Percentiles rank a stretch among this genome's conserved stretches.
Evolutionary conservation across 2,888 invertebrate genomes (phyloP).

Genomic region (Phengaris alcon): DNA sequence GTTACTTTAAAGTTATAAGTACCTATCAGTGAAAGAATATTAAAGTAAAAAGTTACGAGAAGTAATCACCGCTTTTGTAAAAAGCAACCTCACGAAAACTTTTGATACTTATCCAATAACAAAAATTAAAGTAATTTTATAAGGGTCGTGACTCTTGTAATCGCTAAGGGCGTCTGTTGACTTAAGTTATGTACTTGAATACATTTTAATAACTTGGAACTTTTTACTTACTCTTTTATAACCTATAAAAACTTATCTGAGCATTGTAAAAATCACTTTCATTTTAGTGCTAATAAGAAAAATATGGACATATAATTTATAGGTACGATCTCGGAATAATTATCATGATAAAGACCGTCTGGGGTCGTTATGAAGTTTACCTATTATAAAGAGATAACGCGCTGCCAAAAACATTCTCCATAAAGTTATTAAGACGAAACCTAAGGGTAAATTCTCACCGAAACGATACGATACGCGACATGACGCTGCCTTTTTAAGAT

Average conservation of each 20-base stretch:
- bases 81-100: background rate
- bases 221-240: slow-evolving; percentile 10
- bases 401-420: slow-evolving; percentile 39
- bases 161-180: slow-evolving; percentile 19
- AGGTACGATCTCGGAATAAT: slow-evolving; percentile 30
- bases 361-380: slow-evolving; percentile 39
- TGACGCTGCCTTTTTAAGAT: no score
- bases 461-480: no score
- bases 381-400: slow-evolving; percentile 41
- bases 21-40: background rate
- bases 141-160: slow-evolving; percentile 5
- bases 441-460: background rate
- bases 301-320: background rate
- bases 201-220: background rate
- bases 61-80: background rate
- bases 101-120: slow-evolving; percentile 3
- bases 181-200: background rate
- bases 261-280: background rate
- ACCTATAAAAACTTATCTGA: background rate
- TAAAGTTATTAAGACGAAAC: slow-evolving; percentile 27
- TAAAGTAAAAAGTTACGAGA: slow-evolving; percentile 4
- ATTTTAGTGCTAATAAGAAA: background rate
- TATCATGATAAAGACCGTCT: slow-evolving; percentile 34
- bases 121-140: slow-evolving; percentile 17
- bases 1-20: background rate